Percentiles rank a stretch among this genome's conserved stretches.
phyloP scores from a whole-genome alignment of 2,113 vertebrate species.

The Hassar affinis region DNA sequence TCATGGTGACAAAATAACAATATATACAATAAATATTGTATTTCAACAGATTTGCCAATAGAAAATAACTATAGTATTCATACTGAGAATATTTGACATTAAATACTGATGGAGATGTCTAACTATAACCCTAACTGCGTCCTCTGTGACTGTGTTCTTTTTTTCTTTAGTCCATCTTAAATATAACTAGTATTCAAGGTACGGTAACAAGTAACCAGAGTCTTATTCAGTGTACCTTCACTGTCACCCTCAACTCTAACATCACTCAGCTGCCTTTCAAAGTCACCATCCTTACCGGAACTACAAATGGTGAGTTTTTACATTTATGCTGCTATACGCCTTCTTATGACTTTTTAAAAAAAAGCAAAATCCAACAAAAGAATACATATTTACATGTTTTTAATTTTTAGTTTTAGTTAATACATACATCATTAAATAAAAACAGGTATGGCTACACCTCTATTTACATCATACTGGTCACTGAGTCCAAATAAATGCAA shows the following conservation, averaged over 20 bases:
- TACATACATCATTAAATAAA: no score
- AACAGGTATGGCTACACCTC: no score
- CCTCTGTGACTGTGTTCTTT: background rate
- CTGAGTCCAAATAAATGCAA: no score
- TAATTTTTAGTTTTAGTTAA: no score
- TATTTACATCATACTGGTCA: no score
- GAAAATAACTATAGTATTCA: no score
- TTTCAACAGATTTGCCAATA: no score
- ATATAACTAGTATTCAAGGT: background rate
- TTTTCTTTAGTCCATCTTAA: rapidly evolving
- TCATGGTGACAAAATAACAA: no score
- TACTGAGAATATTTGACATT: background rate
- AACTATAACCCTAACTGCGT: background rate
- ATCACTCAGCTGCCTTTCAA: background rate
- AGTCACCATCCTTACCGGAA: background rate
- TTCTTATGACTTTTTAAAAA: background rate
- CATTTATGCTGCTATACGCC: background rate
- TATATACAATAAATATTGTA: no score
- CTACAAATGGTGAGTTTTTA: background rate
- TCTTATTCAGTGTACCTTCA: background rate
- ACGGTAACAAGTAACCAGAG: background rate
- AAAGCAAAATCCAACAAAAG: no score
- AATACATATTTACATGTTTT: no score
- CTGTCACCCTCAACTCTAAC: rapidly evolving
- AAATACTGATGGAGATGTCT: background rate